Evolutionary conservation across 1,140 invertebrate species (phyloP).

Genomic region (Asobara japonica): DNA sequence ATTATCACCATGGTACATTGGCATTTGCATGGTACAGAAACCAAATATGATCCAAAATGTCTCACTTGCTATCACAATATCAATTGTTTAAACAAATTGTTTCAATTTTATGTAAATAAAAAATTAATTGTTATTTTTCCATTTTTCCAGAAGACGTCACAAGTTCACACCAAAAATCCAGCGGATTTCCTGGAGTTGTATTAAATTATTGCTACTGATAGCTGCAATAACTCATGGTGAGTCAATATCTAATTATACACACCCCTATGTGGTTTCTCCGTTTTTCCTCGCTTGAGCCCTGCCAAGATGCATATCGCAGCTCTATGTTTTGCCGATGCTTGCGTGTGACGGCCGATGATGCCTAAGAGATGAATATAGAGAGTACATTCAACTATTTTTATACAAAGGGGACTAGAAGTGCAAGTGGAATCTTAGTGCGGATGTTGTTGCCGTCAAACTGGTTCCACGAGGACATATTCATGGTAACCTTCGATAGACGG

Average conservation of each 20-base stretch:
- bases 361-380: conserved; percentile 13
- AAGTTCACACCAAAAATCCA: neutral
- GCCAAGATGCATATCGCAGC: neutral
- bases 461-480: conserved; percentile 43
- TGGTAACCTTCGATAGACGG: conserved; percentile 6
- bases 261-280: neutral
- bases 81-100: too few species aligned
- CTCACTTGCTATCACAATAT: too few species aligned
- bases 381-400: conserved; percentile 46
- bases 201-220: neutral
- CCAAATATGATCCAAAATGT: too few species aligned
- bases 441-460: conserved; percentile 56
- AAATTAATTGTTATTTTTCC: neutral
- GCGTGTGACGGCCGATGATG: neutral
- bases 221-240: neutral
- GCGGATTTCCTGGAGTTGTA: neutral
- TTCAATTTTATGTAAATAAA: too few species aligned
- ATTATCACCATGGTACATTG: too few species aligned
- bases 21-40: too few species aligned
- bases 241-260: neutral
- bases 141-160: neutral
- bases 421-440: conserved; percentile 25
- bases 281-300: neutral
- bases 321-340: neutral
- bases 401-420: conserved; percentile 25